Evolutionary conservation across 2,888 invertebrate genomes (phyloP).

Genomic region (Monoplex corrugatus): DNA sequence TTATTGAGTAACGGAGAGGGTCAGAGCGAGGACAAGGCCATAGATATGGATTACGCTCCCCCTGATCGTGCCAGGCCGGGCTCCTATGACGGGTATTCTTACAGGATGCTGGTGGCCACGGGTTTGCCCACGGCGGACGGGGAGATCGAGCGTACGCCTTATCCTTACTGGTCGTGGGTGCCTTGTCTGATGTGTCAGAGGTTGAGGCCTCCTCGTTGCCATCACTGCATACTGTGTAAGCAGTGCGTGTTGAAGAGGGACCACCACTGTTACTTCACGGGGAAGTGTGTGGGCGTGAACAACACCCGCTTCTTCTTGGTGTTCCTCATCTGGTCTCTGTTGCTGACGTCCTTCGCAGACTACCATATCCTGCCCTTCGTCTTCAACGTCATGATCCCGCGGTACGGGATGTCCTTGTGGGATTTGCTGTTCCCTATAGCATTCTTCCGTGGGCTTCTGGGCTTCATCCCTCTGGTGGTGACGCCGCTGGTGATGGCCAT

Average conservation of each 20-base stretch:
- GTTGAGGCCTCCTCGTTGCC: slow-evolving; percentile 76
- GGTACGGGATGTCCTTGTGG: slow-evolving; percentile 53
- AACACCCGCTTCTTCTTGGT: slow-evolving; percentile 76
- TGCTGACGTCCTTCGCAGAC: slow-evolving; percentile 65
- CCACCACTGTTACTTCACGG: slow-evolving; percentile 79
- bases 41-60: not conserved
- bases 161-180: slow-evolving; percentile 79
- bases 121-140: slow-evolving; percentile 46
- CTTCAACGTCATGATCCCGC: slow-evolving; percentile 54
- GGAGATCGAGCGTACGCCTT: slow-evolving; percentile 61
- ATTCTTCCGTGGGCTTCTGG: slow-evolving; percentile 63
- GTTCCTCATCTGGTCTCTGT: slow-evolving; percentile 72
- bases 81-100: slow-evolving; percentile 71
- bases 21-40: not conserved
- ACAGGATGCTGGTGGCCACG: slow-evolving; percentile 53
- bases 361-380: slow-evolving; percentile 58
- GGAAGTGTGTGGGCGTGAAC: slow-evolving; percentile 75
- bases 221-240: slow-evolving; percentile 72
- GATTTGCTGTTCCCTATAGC: slow-evolving; percentile 71
- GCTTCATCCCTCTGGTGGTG: slow-evolving; percentile 55
- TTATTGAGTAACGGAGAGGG: not conserved
- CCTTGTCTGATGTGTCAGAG: slow-evolving; percentile 73
- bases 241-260: slow-evolving; percentile 77
- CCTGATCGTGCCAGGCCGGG: slow-evolving; percentile 53
- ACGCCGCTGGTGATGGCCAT: slow-evolving; percentile 61